Base-by-base conservation (phyloP, 1,140 invertebrate genomes). In the Carcinoscorpius rotundicauda region DNA sequence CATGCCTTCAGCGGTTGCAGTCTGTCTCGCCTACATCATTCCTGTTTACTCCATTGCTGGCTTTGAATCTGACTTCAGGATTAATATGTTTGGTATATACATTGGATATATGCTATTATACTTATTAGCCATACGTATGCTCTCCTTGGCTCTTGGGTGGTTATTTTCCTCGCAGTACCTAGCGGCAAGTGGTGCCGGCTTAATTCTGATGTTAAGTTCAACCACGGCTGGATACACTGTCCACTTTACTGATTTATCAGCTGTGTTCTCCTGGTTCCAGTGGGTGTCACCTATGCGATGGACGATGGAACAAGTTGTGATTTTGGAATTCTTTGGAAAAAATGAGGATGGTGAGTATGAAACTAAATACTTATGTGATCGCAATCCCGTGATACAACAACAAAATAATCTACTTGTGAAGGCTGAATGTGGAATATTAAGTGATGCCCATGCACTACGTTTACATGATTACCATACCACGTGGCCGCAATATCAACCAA, bases 31-130 rank as follows among this genome's bases (percentile, higher is more conserved):
- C 1, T 93, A 89, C 73, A 73, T 91, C 48, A 83, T 92, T 51
- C 92, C 92, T 11, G 89, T 88, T 10, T 94, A 90, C 73, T 88
- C 88, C 29, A 93, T 94, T 90, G 86, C 87, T 6, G 89, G 90
- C 0, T 78, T 93, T 0, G 79, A 83, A 55, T 29, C 29, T 29
- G 29, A 29, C 29, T 29, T 29, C 29, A 81, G 78, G 64, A 82
- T 84, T 66, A 82, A 82, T 61, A 83, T 83, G 64, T 88, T 89
- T 72, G 86, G 86, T 71, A 76, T 84, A 63, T 89, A 88, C 77
- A 81, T 89, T 85, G 86, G 86, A 53, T 84, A 87, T 70, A 90
- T 89, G 82, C 73, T 92, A 51, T 76, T 91, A 5, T 91, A 90
- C 74, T 76, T 91, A 6, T 83, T 85, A 69, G 78, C 84, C 55